Evolutionary conservation across 2,888 invertebrate species (phyloP).

Genomic region (Apotomis turbidana): DNA sequence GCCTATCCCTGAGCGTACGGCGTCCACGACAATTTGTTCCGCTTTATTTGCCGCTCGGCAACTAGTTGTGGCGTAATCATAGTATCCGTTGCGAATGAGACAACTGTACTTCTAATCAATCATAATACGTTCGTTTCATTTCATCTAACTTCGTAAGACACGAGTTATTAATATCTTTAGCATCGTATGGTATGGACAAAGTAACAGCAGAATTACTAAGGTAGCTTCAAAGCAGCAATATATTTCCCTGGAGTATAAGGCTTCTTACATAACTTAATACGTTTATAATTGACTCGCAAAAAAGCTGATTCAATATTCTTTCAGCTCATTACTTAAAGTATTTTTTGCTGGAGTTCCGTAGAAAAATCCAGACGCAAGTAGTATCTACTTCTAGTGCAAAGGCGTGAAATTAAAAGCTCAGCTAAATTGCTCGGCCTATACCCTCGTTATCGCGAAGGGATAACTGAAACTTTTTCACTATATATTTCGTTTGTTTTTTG

Average conservation of each 20-base stretch:
- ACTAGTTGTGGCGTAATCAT: slow-evolving; percentile 31
- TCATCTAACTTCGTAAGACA: background rate
- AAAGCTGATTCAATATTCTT: slow-evolving; percentile 4
- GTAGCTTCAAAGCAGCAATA: background rate
- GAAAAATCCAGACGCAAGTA: background rate
- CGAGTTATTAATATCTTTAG: background rate
- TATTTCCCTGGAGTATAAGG: slow-evolving; percentile 2
- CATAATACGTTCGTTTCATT: slow-evolving; percentile 11
- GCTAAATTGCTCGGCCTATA: background rate
- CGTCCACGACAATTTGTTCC: slow-evolving; percentile 62
- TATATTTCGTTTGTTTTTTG: no score
- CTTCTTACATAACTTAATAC: slow-evolving; percentile 7
- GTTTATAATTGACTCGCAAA: slow-evolving; percentile 8
- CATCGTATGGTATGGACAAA: background rate
- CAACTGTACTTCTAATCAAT: slow-evolving; percentile 22
- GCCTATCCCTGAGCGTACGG: slow-evolving; percentile 50
- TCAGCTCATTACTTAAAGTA: background rate
- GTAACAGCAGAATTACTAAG: background rate
- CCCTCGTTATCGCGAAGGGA: slow-evolving; percentile 32
- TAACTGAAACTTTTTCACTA: background rate
- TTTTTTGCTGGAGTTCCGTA: background rate
- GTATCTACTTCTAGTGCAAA: background rate
- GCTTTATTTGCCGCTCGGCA: slow-evolving; percentile 61
- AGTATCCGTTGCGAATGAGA: slow-evolving; percentile 41
- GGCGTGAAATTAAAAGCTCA: slow-evolving; percentile 23